Conservation (phyloP, 1,140 invertebrate genomes). For the Anastrepha ludens region DNA sequence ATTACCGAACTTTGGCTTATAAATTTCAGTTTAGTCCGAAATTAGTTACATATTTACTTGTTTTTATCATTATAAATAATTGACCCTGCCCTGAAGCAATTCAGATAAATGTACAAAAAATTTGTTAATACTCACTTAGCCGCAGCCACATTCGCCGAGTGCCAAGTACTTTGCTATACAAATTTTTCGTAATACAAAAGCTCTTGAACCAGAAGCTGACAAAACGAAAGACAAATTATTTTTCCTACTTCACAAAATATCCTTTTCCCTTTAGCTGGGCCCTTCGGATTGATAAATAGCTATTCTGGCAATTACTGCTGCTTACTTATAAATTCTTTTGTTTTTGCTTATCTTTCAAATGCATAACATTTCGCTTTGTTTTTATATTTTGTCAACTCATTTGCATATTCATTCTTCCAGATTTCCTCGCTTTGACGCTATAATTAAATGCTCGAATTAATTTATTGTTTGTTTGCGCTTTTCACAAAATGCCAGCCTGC, state of each 20-base stretch:
- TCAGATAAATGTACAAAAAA: no score
- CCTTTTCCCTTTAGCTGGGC: neutral
- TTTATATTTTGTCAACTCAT: constrained; percentile 3
- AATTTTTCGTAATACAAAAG: no score
- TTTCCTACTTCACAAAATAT: neutral
- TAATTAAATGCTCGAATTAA: constrained; percentile 43
- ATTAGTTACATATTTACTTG: no score
- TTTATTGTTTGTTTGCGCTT: constrained; percentile 46
- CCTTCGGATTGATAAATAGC: neutral
- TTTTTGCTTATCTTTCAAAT: neutral
- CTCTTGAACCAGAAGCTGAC: no score
- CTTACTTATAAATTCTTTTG: constrained; percentile 5
- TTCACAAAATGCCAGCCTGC: neutral
- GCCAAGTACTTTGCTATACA: no score
- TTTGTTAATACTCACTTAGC: no score
- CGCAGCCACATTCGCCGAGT: no score
- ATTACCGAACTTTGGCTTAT: no score
- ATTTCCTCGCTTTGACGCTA: constrained; percentile 42
- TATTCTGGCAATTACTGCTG: neutral
- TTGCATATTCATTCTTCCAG: neutral
- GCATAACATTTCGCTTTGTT: neutral
- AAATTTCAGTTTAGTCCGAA: no score
- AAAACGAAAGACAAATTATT: neutral
- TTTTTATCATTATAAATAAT: no score
- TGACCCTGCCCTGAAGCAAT: no score